Conservation (phyloP, 2,113 vertebrate species). For the Lanius ludovicianus region DNA sequence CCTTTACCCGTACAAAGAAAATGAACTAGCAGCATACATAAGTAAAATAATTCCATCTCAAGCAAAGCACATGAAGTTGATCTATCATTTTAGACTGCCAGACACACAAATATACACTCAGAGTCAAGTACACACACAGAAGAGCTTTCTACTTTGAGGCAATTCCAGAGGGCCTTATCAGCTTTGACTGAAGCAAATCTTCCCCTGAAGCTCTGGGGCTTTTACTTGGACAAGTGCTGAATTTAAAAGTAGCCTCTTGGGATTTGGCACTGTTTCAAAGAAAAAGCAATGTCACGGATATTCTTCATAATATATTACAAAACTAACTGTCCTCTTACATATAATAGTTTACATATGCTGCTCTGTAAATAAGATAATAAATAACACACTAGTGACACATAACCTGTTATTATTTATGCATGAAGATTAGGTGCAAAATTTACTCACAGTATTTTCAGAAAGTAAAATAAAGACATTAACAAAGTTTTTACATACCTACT, state of each 20-base stretch:
- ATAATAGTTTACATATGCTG: not conserved
- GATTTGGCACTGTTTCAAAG: not conserved
- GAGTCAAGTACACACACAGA: not conserved
- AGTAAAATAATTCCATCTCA: not conserved
- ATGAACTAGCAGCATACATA: not conserved
- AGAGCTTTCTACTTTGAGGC: not conserved
- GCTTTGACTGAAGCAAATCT: not conserved
- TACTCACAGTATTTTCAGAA: not conserved
- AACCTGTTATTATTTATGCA: not conserved
- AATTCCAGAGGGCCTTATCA: not conserved
- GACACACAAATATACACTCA: not conserved
- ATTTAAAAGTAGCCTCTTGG: not conserved
- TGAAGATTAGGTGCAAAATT: not conserved
- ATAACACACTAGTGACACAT: not conserved
- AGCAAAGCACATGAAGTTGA: constrained; percentile 5
- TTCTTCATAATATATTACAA: not conserved
- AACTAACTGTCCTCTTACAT: not conserved
- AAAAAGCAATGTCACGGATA: not conserved
- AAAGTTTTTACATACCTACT: not conserved
- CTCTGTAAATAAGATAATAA: not conserved
- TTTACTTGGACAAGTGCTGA: not conserved
- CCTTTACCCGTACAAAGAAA: not conserved
- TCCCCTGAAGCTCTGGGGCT: not conserved
- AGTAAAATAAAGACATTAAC: not conserved
- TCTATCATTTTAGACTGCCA: constrained; percentile 39